Percentiles rank a stretch among this genome's conserved stretches.
phyloP scores from a whole-genome alignment of 2,113 vertebrate genomes.

The Cygnus atratus region DNA sequence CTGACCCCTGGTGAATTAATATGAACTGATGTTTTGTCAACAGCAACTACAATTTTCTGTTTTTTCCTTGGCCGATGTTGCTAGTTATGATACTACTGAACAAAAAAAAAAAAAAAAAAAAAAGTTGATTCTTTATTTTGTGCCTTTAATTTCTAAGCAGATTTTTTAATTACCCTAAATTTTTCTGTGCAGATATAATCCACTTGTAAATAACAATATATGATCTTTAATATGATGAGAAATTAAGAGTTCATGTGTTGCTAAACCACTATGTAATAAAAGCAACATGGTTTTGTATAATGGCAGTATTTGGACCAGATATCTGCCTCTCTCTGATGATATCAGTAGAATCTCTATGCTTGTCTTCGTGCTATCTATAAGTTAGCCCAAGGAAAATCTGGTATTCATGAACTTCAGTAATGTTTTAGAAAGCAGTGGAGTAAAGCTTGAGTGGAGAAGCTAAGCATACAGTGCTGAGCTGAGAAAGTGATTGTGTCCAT shows the following conservation, averaged over 20 bases:
- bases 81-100: neutral
- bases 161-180: neutral
- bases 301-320: neutral
- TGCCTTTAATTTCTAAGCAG: neutral
- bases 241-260: neutral
- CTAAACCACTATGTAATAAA: neutral
- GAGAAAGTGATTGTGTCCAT: neutral
- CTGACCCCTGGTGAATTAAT: neutral
- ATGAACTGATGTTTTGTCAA: neutral
- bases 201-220: neutral
- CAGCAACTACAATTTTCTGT: neutral
- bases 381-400: neutral
- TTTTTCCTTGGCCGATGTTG: neutral
- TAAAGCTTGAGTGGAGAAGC: neutral
- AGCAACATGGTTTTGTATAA: neutral
- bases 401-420: neutral
- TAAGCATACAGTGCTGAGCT: neutral
- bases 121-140: neutral
- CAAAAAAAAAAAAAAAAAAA: neutral
- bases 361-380: neutral
- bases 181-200: neutral
- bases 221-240: neutral
- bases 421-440: neutral
- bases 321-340: neutral
- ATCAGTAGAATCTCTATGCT: neutral